Base-by-base conservation (phyloP, 2,113 vertebrate genomes). In the Sinocyclocheilus maitianheensis region DNA sequence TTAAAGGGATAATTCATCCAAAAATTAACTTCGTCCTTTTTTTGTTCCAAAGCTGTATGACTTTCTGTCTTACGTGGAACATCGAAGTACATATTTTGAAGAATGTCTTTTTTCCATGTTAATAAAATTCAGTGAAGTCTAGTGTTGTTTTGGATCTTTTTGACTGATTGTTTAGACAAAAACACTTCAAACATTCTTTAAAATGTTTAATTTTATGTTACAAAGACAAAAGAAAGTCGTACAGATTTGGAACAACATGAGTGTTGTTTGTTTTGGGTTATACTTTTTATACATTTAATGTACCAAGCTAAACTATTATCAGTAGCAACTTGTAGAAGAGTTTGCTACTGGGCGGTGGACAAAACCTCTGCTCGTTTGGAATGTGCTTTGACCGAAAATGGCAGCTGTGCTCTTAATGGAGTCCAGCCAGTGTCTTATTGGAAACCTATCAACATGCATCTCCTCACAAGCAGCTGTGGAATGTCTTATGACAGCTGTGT, bases 351-450 rank as follows among this genome's bases (percentile, higher is more conserved):
- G 85, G 77, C 13, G 83, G 20, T 80, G 88, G 53, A 88, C 26
- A 63, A 74, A 84, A 86, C 78, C 80, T 81, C 83, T 83, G 90
- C 85, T 83, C 85, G 90, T 93, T 85, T 92, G 87, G 81, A 43
- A 90, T 94, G 91, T 94, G 93, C 91, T 91, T 94, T 97, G 94
- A 95, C 97, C 97, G 95, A 97, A 98, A 97, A 97, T 97, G 97
- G 96, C 93, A 95, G 90, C 93, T 94, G 90, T 92, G 69, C 63
- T 91, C 90, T 1, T 1, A 82, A 90, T 90, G 90, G 93, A 92
- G 87, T 89, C 91, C 92, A 92, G 89, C 88, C 90, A 77, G 2
- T 4, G 87, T 92, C 91, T 93, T 90, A 95, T 95, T 94, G 95
- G 93, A 86, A 85, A 85, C 65, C 85, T 78, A 94, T 94, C 90